A percentile compares a stretch with the other conserved stretches of the same genome.
These are phyloP conservation scores for Phaedon cochleariae DNA, from an alignment of 2,888 invertebrate species.

Conservation along the genomic window DNA sequence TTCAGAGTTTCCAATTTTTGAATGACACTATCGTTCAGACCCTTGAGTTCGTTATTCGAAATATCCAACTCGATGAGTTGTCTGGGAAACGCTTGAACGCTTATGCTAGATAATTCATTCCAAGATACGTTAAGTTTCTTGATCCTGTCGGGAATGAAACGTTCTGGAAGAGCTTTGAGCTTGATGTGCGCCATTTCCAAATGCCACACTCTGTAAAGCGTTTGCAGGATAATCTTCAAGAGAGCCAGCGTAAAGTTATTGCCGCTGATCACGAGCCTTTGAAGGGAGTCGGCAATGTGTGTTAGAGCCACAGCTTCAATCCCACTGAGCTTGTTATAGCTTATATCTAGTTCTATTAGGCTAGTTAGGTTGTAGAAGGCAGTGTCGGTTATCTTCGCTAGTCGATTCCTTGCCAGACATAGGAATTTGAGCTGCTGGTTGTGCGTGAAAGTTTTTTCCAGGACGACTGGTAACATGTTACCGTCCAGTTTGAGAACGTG, in stretches of 20 bases:
- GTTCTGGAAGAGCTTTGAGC: slow-evolving; percentile 65
- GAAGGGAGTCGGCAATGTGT: slow-evolving; percentile 70
- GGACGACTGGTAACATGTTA: slow-evolving; percentile 78
- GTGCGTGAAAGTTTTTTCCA: slow-evolving; percentile 74
- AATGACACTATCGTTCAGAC: slow-evolving; percentile 68
- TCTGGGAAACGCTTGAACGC: slow-evolving; percentile 67
- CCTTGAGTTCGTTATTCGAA: slow-evolving; percentile 76
- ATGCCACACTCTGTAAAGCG: slow-evolving; percentile 67
- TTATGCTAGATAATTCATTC: slow-evolving; percentile 72
- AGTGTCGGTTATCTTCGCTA: slow-evolving; percentile 77
- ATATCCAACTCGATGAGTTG: slow-evolving; percentile 73
- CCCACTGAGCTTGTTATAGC: slow-evolving; percentile 77
- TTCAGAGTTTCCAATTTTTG: slow-evolving; percentile 68
- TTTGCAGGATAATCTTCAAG: slow-evolving; percentile 68
- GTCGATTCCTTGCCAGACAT: slow-evolving; percentile 75
- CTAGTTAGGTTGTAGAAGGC: slow-evolving; percentile 78
- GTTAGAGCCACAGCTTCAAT: slow-evolving; percentile 71
- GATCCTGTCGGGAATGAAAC: slow-evolving; percentile 69
- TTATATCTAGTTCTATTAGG: slow-evolving; percentile 75
- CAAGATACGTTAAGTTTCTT: slow-evolving; percentile 76
- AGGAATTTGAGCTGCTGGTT: slow-evolving; percentile 62
- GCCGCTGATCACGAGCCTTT: slow-evolving; percentile 75
- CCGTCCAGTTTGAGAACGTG: slow-evolving; percentile 75
- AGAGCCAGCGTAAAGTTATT: slow-evolving; percentile 72
- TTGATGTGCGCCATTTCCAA: slow-evolving; percentile 70